Percentiles rank a stretch among this genome's conserved stretches.
Evolutionary conservation across 2,113 vertebrate species (phyloP).

Genomic region (Rana temporaria): DNA sequence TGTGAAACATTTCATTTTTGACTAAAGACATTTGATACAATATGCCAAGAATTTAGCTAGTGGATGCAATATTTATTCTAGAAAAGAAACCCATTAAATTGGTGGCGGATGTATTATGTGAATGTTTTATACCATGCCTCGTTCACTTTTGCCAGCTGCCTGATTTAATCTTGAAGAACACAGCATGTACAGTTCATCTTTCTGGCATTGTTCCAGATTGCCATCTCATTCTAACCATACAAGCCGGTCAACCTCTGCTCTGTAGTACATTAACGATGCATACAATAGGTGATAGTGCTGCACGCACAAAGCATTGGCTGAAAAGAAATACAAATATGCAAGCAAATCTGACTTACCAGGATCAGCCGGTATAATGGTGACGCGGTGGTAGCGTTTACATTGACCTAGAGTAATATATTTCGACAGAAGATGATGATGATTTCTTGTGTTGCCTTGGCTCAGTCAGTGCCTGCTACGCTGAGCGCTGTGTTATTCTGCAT

Average conservation of each 20-base stretch:
- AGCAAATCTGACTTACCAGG: constrained; percentile 40
- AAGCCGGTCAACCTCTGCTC: not conserved
- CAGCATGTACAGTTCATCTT: no score
- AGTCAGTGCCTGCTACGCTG: constrained; percentile 1
- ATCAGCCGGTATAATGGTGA: not conserved
- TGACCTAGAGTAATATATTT: not conserved
- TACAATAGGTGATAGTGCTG: not conserved
- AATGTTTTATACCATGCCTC: no score
- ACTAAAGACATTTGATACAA: no score
- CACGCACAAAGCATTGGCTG: constrained; percentile 17
- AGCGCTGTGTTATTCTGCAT: constrained; percentile 12
- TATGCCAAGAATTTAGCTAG: no score
- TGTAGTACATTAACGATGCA: not conserved
- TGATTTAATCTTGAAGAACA: no score
- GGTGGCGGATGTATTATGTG: no score
- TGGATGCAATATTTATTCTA: no score
- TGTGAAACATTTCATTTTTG: no score
- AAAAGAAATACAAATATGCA: not conserved
- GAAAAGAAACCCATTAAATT: no score
- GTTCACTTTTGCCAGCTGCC: no score
- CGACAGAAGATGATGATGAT: not conserved
- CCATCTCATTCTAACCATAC: not conserved
- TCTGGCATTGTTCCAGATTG: no score
- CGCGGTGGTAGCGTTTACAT: not conserved
- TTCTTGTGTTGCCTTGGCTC: not conserved